A percentile compares a stretch with the other conserved stretches of the same genome.
Evolutionary conservation across 1,140 invertebrate species (phyloP).

Genomic region (Brachionus angularis): DNA sequence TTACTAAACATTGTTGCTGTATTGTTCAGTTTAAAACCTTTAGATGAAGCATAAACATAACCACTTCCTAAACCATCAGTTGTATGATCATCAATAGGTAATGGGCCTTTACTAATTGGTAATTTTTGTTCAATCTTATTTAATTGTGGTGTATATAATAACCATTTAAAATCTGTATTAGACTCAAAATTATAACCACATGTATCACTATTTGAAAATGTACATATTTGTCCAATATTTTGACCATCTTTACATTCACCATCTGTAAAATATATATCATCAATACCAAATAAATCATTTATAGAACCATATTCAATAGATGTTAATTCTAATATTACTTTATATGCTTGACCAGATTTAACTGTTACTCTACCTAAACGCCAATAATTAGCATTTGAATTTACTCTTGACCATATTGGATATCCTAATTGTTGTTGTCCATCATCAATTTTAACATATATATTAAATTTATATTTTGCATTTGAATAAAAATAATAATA

Average conservation of each 20-base stretch:
- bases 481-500: slow-evolving; percentile 32
- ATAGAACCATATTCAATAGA: slow-evolving; percentile 9
- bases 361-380: slow-evolving; percentile 48
- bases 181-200: slow-evolving; percentile 27
- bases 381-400: slow-evolving; percentile 53
- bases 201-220: not conserved
- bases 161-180: slow-evolving; percentile 10
- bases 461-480: slow-evolving; percentile 21
- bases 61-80: not conserved
- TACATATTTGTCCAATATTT: slow-evolving; percentile 13
- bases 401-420: slow-evolving; percentile 50
- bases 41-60: slow-evolving; percentile 12
- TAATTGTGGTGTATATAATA: not conserved
- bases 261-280: slow-evolving; percentile 39
- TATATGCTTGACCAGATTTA: slow-evolving; percentile 28
- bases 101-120: not conserved
- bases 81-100: slow-evolving; percentile 42
- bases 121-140: too few species aligned
- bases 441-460: slow-evolving; percentile 26
- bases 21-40: slow-evolving; percentile 15
- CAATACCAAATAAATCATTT: slow-evolving; percentile 15
- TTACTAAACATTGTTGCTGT: slow-evolving; percentile 8
- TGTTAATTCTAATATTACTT: slow-evolving; percentile 24
- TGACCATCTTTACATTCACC: slow-evolving; percentile 30
- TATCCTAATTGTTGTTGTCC: not conserved